Conservation (phyloP, 2,113 vertebrate species). For the Spheniscus mendiculus region DNA sequence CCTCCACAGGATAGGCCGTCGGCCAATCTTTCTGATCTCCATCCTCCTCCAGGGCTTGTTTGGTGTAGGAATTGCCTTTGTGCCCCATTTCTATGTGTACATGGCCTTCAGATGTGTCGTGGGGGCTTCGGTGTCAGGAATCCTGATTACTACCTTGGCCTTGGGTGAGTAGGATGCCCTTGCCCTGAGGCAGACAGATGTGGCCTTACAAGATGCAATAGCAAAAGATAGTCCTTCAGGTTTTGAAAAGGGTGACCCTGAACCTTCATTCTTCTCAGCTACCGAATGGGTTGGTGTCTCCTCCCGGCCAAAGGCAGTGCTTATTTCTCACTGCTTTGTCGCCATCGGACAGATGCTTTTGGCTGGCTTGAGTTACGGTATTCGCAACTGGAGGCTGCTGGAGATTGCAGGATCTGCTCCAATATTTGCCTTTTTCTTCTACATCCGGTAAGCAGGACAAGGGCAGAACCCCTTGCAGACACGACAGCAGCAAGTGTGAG, state of each 20-base stretch:
- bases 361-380: constrained; percentile 77
- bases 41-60: constrained; percentile 60
- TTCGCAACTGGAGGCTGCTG: constrained; percentile 84
- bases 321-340: constrained; percentile 67
- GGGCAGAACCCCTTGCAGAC: neutral
- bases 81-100: constrained; percentile 80
- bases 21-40: constrained; percentile 71
- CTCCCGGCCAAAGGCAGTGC: constrained; percentile 70
- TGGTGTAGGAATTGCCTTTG: constrained; percentile 73
- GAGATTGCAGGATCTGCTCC: constrained; percentile 78
- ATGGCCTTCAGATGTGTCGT: constrained; percentile 73
- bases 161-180: constrained; percentile 69
- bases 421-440: constrained; percentile 68
- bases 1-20: constrained; percentile 79
- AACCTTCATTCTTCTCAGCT: constrained; percentile 39
- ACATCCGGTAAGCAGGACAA: constrained; percentile 76
- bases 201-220: neutral
- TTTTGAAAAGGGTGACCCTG: neutral
- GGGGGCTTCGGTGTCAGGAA: constrained; percentile 72
- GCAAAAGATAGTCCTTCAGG: fast-evolving
- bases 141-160: constrained; percentile 53
- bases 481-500: neutral
- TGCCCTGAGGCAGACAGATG: neutral
- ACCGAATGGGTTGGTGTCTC: constrained; percentile 85
- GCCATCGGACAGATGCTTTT: constrained; percentile 75